Evolutionary conservation across 2,113 vertebrate genomes (phyloP).

Genomic region (Chamaea fasciata): DNA sequence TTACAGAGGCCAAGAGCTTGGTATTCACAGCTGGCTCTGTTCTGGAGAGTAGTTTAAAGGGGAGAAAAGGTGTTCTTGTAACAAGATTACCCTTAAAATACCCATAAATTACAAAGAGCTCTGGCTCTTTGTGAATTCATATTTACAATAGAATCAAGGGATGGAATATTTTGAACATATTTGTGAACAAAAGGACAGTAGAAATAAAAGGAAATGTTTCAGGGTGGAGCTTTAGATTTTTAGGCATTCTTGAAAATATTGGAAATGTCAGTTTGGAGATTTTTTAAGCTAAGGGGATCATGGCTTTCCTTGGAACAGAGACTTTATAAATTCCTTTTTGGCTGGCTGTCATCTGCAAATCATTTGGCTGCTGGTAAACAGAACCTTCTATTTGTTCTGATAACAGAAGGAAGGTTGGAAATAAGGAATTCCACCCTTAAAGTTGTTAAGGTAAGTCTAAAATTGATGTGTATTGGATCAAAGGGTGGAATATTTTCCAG

Average conservation of each 20-base stretch:
- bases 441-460: slow-evolving; percentile 37
- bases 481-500: slow-evolving; percentile 55
- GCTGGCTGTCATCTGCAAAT: slow-evolving; percentile 58
- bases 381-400: slow-evolving; percentile 28
- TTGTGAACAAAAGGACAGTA: neutral
- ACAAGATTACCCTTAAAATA: neutral
- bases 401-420: slow-evolving; percentile 25
- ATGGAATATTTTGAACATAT: neutral
- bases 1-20: neutral
- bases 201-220: neutral
- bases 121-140: neutral
- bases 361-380: slow-evolving; percentile 49
- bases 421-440: slow-evolving; percentile 33
- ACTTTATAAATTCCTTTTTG: slow-evolving; percentile 41
- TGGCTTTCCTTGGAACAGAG: slow-evolving; percentile 8
- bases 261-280: slow-evolving; percentile 2
- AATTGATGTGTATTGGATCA: slow-evolving; percentile 54
- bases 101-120: neutral
- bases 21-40: neutral
- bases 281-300: slow-evolving; percentile 22
- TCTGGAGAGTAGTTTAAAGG: neutral
- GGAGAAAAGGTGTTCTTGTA: neutral
- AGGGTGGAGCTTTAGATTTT: neutral
- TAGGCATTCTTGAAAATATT: slow-evolving; percentile 16
- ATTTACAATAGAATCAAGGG: neutral